Conservation (phyloP, 2,888 invertebrate species). For the Caenorhabditis sinica region DNA sequence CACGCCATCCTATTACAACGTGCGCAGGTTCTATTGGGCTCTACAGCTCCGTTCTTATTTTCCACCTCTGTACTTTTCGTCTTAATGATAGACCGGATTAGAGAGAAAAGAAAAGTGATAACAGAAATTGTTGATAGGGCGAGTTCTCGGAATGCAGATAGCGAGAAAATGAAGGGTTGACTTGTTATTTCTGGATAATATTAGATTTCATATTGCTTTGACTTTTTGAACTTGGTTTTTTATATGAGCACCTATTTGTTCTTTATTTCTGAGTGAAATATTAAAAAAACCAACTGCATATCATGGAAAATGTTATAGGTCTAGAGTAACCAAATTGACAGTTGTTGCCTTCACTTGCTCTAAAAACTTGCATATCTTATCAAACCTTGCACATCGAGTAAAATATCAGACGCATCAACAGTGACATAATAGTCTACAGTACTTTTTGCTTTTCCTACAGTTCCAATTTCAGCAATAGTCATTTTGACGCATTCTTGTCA, state of each 20-base stretch:
- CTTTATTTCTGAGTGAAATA: no score
- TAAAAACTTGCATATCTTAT: no score
- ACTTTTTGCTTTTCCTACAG: no score
- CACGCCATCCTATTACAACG: constrained; percentile 30
- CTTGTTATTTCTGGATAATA: background rate
- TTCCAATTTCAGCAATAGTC: background rate
- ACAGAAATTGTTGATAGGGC: background rate
- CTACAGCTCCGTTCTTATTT: background rate
- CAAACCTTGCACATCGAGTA: no score
- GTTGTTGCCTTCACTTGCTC: no score
- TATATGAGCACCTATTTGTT: no score
- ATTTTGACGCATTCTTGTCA: background rate
- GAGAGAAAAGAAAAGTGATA: background rate
- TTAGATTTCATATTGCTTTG: background rate
- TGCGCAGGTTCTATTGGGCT: background rate
- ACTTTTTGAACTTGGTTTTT: background rate
- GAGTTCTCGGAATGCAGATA: background rate
- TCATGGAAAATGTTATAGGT: no score
- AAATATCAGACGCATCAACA: no score
- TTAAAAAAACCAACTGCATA: no score
- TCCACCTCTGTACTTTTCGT: constrained; percentile 1
- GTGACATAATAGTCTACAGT: no score
- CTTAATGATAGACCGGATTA: constrained; percentile 17
- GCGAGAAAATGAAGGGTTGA: background rate
- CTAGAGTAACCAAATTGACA: no score